Evolutionary conservation across 2,113 vertebrate genomes (phyloP), one percentile per base, ranked within the genome.

Genomic region (Dissostichus mawsoni): DNA sequence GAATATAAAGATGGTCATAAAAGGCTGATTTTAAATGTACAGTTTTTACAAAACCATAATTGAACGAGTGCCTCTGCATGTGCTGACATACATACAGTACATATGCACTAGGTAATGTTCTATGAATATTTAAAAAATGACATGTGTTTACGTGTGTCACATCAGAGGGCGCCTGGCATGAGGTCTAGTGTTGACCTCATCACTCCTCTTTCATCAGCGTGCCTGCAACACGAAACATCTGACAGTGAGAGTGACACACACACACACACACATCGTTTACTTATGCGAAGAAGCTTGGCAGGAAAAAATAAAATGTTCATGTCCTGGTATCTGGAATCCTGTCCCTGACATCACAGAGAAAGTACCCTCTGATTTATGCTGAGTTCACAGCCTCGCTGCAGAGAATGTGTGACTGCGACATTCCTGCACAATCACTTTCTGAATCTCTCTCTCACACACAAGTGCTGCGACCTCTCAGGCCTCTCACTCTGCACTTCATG

Each of bases 141-240:
- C 41, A 56, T 36, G 5, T 76, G 57, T 53, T 56, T 45, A 3
- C 72, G 36, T 73, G 50, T 68, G 72, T 65, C 47, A 61, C 74
- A 62, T 83, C 56, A 81, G 51, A 77, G 14, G 11, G 75, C 5
- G 20, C 23, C 56, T 82, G 82, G 80, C 81, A 86, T 70, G 70
- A 84, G 84, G 82, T 67, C 68, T 83, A 85, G 84, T 67, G 53
- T n/a, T 93, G 89, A 95, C 82, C 64, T 94, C 90, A 93, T 87
- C 66, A 59, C 85, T 90, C 79, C 76, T 63, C 69, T 90, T 79
- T 84, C 81, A 76, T 87, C 80, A 87, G 57, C 65, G 57, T 66
- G 80, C 75, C 78, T 71, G 69, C 87, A 89, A 92, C 65, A 67
- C 80, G 88, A 91, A 91, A 83, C 90, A 91, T 85, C 66, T 85